Percentiles rank a stretch among this genome's conserved stretches.
These are phyloP conservation scores for Nothocercus julius DNA, from an alignment of 2,113 vertebrate genomes.

Conservation along the genomic window DNA sequence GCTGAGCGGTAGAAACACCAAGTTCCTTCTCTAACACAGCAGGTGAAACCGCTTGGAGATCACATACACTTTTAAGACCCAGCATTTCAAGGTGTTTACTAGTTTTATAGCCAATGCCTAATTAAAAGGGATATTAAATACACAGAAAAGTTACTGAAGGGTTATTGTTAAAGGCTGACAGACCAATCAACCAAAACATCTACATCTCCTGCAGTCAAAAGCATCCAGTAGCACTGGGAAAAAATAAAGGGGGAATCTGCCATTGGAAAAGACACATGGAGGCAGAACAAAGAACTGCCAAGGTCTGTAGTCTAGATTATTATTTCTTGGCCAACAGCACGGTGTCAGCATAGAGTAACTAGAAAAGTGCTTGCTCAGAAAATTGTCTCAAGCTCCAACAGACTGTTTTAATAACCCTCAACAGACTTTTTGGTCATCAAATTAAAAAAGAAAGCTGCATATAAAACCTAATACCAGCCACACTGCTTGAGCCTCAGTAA, in stretches of 20 bases:
- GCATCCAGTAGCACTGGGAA: not conserved
- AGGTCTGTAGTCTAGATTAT: not conserved
- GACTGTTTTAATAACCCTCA: not conserved
- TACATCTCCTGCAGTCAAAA: not conserved
- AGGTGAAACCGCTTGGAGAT: slow-evolving; percentile 80
- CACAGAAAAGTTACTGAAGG: not conserved
- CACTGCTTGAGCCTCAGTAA: not conserved
- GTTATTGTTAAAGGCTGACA: too few relatives aligned
- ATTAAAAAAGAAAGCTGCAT: not conserved
- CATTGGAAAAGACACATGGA: not conserved
- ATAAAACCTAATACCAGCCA: not conserved
- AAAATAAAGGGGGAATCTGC: not conserved
- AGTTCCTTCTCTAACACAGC: slow-evolving; percentile 80
- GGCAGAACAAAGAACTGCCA: not conserved
- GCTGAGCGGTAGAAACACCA: slow-evolving; percentile 78
- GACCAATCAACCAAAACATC: not conserved
- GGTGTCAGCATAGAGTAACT: not conserved
- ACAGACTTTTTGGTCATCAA: not conserved
- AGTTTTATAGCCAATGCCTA: slow-evolving; percentile 89
- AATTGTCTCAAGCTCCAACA: not conserved
- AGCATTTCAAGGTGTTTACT: slow-evolving; percentile 79
- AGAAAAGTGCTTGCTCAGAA: not conserved
- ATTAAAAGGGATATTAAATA: not conserved
- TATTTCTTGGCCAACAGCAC: not conserved
- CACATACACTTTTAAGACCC: slow-evolving; percentile 77